phyloP scores from a whole-genome alignment of 2,797 vertebrate species.

The Serranus cabrilla region DNA sequence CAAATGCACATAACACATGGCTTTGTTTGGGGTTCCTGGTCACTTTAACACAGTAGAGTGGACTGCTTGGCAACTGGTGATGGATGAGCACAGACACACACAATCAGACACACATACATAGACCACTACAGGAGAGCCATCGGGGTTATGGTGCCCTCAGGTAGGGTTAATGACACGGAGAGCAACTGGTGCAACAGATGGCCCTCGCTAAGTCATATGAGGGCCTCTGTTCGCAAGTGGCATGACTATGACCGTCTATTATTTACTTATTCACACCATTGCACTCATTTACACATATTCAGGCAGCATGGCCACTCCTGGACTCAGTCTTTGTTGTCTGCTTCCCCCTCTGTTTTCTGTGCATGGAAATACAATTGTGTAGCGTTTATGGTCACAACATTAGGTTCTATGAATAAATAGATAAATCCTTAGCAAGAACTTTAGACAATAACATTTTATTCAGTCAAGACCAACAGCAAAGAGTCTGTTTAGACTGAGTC shows the following conservation, averaged over 20 bases:
- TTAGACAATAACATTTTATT: background rate
- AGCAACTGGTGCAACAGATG: constrained; percentile 74
- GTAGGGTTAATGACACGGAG: constrained; percentile 70
- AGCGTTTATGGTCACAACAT: background rate
- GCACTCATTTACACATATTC: constrained; percentile 67
- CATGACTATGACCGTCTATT: constrained; percentile 48
- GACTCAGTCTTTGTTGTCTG: background rate
- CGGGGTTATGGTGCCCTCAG: constrained; percentile 74
- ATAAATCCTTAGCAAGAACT: too few relatives aligned
- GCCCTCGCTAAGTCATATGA: constrained; percentile 65
- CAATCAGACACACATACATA: constrained; percentile 27
- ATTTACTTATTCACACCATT: constrained; percentile 75
- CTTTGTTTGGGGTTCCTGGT: constrained; percentile 71
- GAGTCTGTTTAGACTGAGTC: background rate
- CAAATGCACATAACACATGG: constrained; percentile 50
- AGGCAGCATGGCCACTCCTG: constrained; percentile 30
- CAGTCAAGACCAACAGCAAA: background rate
- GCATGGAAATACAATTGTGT: constrained; percentile 23
- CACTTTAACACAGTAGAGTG: constrained; percentile 53
- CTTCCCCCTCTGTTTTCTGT: constrained; percentile 13
- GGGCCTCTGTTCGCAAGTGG: constrained; percentile 36
- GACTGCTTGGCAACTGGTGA: constrained; percentile 72
- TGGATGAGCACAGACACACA: constrained; percentile 38
- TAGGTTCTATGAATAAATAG: background rate
- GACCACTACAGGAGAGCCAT: constrained; percentile 47